These are phyloP conservation scores for Aphelocoma californica DNA, from an alignment of 2,797 vertebrate species.

Conservation along the genomic window DNA sequence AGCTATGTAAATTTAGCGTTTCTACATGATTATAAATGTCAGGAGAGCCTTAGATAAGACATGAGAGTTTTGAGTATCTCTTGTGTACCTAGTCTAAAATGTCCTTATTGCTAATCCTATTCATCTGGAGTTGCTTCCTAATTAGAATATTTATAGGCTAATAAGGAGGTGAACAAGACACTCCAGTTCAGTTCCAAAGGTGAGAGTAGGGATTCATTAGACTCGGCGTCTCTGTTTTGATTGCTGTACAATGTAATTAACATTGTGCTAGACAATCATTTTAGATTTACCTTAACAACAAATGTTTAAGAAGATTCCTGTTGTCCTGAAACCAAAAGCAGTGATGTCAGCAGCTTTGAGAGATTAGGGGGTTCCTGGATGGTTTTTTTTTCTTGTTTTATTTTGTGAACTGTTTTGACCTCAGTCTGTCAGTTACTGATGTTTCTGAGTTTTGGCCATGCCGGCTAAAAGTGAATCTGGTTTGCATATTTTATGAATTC, in stretches of 20 bases:
- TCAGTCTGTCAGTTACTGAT: neutral
- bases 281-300: conserved; percentile 52
- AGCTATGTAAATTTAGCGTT: conserved; percentile 80
- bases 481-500: conserved; percentile 9
- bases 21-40: conserved; percentile 81
- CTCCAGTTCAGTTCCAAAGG: conserved; percentile 82
- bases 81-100: conserved; percentile 55
- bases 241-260: conserved; percentile 79
- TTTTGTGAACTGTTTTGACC: neutral
- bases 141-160: conserved; percentile 91
- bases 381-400: neutral
- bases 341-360: neutral
- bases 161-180: conserved; percentile 87
- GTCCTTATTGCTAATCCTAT: conserved; percentile 80
- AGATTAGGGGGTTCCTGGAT: neutral
- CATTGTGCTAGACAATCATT: conserved; percentile 50
- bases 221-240: conserved; percentile 72
- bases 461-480: neutral
- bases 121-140: conserved; percentile 82
- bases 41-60: conserved; percentile 77
- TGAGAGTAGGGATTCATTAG: conserved; percentile 76
- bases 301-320: conserved; percentile 58
- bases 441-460: neutral
- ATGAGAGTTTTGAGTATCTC: conserved; percentile 68
- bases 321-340: neutral